Evolutionary conservation across 2,113 vertebrate genomes (phyloP).

Genomic region (Holacanthus passer): DNA sequence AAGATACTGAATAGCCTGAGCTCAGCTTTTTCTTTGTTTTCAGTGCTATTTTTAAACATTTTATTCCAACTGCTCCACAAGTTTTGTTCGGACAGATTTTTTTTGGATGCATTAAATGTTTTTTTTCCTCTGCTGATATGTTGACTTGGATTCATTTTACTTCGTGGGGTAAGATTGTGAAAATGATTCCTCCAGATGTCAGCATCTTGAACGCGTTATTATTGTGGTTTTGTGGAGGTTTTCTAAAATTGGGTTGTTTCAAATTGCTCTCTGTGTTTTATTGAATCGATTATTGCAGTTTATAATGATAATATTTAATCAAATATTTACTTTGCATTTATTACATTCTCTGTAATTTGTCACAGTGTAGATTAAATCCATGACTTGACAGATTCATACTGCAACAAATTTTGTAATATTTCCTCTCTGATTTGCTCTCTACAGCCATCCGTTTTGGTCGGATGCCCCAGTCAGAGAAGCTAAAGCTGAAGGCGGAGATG

Average conservation of each 20-base stretch:
- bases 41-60: constrained; percentile 1
- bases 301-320: not conserved
- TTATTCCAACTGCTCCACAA: not conserved
- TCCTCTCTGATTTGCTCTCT: constrained; percentile 27
- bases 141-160: not conserved
- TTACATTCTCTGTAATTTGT: not conserved
- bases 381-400: not conserved
- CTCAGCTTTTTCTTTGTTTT: not conserved
- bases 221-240: constrained; percentile 12
- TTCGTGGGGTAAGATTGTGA: not conserved
- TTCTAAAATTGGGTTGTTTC: not conserved
- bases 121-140: not conserved
- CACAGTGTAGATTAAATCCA: not conserved
- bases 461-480: constrained; percentile 98
- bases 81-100: not conserved
- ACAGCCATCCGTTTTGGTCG: constrained; percentile 97
- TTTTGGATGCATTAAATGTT: not conserved
- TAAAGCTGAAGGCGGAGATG: constrained; percentile 96
- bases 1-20: not conserved
- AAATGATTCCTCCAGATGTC: constrained; percentile 15
- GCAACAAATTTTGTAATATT: not conserved
- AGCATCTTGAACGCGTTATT: not conserved
- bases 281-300: not conserved
- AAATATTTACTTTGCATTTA: no score
- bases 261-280: not conserved